Conservation (phyloP, 1,140 invertebrate genomes). For the Drosophila asahinai region DNA sequence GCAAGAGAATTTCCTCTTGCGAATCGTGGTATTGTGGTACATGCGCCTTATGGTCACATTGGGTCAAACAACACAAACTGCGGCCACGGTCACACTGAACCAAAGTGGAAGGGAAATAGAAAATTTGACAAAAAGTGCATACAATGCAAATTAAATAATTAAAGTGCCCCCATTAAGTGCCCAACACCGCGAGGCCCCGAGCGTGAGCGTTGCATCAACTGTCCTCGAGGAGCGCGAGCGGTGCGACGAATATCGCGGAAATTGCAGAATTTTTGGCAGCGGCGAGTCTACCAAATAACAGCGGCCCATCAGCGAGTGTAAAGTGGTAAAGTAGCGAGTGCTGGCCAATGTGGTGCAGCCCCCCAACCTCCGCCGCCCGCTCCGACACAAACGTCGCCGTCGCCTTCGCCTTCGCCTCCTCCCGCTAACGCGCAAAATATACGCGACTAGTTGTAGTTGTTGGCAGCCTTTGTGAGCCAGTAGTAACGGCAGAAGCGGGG, state of each 20-base stretch:
- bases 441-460: slow-evolving; percentile 52
- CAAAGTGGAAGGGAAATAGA: slow-evolving; percentile 38
- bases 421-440: slow-evolving; percentile 48
- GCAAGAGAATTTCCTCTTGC: neutral
- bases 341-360: slow-evolving; percentile 51
- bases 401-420: slow-evolving; percentile 16
- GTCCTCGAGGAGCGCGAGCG: slow-evolving; percentile 10
- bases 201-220: slow-evolving; percentile 4
- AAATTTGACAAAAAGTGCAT: slow-evolving; percentile 42
- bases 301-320: slow-evolving; percentile 36
- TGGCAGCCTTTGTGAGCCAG: slow-evolving; percentile 40
- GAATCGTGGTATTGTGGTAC: neutral
- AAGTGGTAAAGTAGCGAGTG: slow-evolving; percentile 31
- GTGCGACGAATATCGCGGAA: slow-evolving; percentile 17
- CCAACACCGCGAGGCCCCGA: slow-evolving; percentile 3
- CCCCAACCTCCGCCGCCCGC: slow-evolving; percentile 31
- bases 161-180: slow-evolving; percentile 12
- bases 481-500: slow-evolving; percentile 30
- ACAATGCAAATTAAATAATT: slow-evolving; percentile 39
- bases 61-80: slow-evolving; percentile 31
- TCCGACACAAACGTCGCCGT: slow-evolving; percentile 10
- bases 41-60: slow-evolving; percentile 5
- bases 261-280: slow-evolving; percentile 44
- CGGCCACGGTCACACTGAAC: slow-evolving; percentile 22
- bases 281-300: slow-evolving; percentile 43